Evolutionary conservation across 2,113 vertebrate species (phyloP).

Genomic region (Oncorhynchus tshawytscha): DNA sequence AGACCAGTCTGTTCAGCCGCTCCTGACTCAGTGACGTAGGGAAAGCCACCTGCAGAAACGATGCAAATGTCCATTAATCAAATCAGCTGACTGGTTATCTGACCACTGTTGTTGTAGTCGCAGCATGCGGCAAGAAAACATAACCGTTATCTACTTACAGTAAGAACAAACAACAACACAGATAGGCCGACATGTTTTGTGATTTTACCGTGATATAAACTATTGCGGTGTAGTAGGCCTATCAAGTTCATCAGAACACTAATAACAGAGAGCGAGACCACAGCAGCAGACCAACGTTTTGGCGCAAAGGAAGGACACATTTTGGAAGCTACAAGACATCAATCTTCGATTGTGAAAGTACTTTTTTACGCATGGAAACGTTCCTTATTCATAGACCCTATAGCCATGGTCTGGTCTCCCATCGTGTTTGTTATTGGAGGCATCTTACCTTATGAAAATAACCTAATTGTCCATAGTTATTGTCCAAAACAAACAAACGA

Average conservation of each 20-base stretch:
- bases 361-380: not conserved
- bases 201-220: not conserved
- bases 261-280: too few species aligned
- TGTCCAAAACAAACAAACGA: conserved; percentile 33
- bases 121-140: not conserved
- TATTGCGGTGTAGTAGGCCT: too few species aligned
- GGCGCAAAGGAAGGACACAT: not conserved
- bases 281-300: too few species aligned
- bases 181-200: not conserved
- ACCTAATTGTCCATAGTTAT: conserved; percentile 16
- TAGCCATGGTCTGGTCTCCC: not conserved
- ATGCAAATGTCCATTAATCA: not conserved
- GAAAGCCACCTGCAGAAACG: not conserved
- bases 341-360: not conserved
- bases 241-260: too few species aligned
- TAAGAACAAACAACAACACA: not conserved
- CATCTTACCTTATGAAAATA: conserved; percentile 30
- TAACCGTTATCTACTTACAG: not conserved
- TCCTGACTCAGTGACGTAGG: not conserved
- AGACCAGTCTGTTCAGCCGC: too few species aligned
- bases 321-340: not conserved
- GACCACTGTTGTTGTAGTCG: not conserved
- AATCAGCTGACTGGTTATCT: not conserved
- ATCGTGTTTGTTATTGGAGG: not conserved
- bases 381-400: too few species aligned